Evolutionary conservation across 2,113 vertebrate genomes (phyloP).

Genomic region (Hyperoodon ampullatus): DNA sequence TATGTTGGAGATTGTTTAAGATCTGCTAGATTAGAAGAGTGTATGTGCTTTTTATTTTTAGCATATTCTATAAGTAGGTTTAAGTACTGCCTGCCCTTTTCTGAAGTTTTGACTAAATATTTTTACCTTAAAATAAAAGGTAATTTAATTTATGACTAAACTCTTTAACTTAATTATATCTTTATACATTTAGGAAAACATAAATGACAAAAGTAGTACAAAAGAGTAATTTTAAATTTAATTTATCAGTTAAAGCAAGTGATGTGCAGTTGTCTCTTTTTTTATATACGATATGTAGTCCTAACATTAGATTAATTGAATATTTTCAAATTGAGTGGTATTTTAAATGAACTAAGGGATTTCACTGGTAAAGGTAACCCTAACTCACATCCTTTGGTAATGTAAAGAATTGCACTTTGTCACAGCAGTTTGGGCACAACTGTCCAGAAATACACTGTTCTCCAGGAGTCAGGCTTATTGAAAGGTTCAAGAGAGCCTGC

Average conservation of each 20-base stretch:
- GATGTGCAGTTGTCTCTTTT: not conserved
- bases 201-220: not conserved
- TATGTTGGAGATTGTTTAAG: slow-evolving; percentile 11
- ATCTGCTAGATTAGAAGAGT: slow-evolving; percentile 26
- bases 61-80: slow-evolving; percentile 7
- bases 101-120: slow-evolving; percentile 49
- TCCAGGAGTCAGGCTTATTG: not conserved
- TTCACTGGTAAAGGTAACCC: not conserved
- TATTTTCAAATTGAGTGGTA: slow-evolving; percentile 32
- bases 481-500: not conserved
- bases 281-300: not conserved
- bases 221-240: slow-evolving; percentile 30
- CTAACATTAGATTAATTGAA: not conserved
- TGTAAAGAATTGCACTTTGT: not conserved
- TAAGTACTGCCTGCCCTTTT: slow-evolving; percentile 47
- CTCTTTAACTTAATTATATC: slow-evolving; percentile 53
- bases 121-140: slow-evolving; percentile 29
- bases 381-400: not conserved
- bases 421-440: not conserved
- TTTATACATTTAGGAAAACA: slow-evolving; percentile 9
- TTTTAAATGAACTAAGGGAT: not conserved
- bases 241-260: slow-evolving; percentile 22
- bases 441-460: not conserved
- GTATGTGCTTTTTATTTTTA: slow-evolving; percentile 59
- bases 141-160: not conserved